Evolutionary conservation across 2,797 vertebrate species (phyloP).

Genomic region (Liasis olivaceus): DNA sequence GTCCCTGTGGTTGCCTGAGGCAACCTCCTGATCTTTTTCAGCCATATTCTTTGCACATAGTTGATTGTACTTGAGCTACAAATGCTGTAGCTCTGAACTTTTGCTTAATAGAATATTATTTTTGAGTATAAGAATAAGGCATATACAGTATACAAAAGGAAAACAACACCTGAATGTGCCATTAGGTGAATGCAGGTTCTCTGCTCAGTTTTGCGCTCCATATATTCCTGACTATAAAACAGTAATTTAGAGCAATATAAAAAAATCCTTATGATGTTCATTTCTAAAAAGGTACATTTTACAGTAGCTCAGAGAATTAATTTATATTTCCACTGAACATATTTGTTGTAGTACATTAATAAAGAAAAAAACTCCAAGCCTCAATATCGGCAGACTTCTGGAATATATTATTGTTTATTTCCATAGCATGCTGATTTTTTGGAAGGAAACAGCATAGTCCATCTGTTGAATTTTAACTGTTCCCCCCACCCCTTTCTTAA

Average conservation of each 20-base stretch:
- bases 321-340: constrained; percentile 13
- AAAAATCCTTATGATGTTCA: background rate
- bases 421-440: constrained; percentile 14
- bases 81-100: background rate
- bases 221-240: background rate
- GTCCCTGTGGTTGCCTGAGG: background rate
- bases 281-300: background rate
- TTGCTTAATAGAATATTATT: constrained; percentile 22
- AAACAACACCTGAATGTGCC: background rate
- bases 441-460: background rate
- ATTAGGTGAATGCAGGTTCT: background rate
- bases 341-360: constrained; percentile 24
- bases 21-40: background rate
- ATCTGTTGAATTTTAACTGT: constrained; percentile 12
- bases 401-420: background rate
- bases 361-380: background rate
- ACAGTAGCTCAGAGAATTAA: background rate
- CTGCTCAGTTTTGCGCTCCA: background rate
- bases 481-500: background rate
- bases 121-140: constrained; percentile 29
- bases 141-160: background rate
- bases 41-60: background rate
- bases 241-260: background rate
- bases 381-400: constrained; percentile 9
- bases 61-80: constrained; percentile 1